These are phyloP conservation scores for Sinocyclocheilus grahami DNA, from an alignment of 2,113 vertebrate species.

Conservation along the genomic window DNA sequence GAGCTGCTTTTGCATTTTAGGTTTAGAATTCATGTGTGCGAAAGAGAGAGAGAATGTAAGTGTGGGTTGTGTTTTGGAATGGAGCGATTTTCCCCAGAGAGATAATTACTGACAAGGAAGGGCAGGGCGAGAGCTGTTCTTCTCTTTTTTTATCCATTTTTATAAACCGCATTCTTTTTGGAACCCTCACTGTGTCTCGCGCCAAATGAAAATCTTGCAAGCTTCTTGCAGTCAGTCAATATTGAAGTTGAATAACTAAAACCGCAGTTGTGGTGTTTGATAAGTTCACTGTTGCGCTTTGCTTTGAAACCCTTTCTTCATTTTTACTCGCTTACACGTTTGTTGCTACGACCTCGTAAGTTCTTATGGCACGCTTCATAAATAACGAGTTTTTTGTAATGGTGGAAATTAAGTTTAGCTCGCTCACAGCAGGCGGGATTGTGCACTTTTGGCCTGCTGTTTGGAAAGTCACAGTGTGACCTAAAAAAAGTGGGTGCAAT, in stretches of 20 bases:
- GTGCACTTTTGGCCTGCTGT: slow-evolving; percentile 10
- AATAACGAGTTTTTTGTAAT: slow-evolving; percentile 28
- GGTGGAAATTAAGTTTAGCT: slow-evolving; percentile 14
- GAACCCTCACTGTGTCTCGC: slow-evolving; percentile 18
- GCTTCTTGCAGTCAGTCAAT: slow-evolving; percentile 18
- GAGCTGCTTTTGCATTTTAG: slow-evolving; percentile 36
- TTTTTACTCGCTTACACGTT: neutral
- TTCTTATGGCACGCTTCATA: slow-evolving; percentile 10
- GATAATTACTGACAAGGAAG: slow-evolving; percentile 59
- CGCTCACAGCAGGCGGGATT: neutral
- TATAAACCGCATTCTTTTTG: slow-evolving; percentile 27
- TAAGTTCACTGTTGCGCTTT: slow-evolving; percentile 4
- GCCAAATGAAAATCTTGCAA: neutral
- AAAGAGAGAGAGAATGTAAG: slow-evolving; percentile 18
- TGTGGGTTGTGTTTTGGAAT: slow-evolving; percentile 42
- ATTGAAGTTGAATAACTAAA: slow-evolving; percentile 26
- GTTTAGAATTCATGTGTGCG: neutral
- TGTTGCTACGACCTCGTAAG: neutral
- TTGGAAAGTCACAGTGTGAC: slow-evolving; percentile 36
- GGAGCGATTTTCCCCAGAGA: slow-evolving; percentile 49
- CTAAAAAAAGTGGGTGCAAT: slow-evolving; percentile 16
- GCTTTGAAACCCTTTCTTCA: slow-evolving; percentile 21
- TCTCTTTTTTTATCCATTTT: slow-evolving; percentile 35
- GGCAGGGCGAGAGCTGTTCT: slow-evolving; percentile 46
- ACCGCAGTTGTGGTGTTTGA: slow-evolving; percentile 20